phyloP scores from a whole-genome alignment of 2,888 invertebrate genomes.

The Cephonodes hylas region DNA sequence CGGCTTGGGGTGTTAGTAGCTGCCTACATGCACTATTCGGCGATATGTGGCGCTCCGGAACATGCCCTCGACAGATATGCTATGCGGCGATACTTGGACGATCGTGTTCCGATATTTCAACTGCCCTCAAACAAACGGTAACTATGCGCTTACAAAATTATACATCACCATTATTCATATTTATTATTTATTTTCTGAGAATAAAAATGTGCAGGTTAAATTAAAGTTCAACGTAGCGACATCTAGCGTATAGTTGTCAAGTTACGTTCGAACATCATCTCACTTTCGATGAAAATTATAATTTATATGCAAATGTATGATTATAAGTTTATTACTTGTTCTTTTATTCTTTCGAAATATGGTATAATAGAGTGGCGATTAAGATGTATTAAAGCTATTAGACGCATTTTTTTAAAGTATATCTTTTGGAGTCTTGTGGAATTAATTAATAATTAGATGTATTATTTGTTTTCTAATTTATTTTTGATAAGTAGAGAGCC shows the following conservation, averaged over 20 bases:
- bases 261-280: neutral
- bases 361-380: too few relatives aligned
- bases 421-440: too few relatives aligned
- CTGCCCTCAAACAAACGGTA: constrained; percentile 75
- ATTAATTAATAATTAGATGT: too few relatives aligned
- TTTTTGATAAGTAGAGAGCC: too few relatives aligned
- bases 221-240: neutral
- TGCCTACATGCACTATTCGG: constrained; percentile 96
- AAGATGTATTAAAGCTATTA: too few relatives aligned
- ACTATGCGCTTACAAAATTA: constrained; percentile 1
- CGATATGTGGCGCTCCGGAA: constrained; percentile 91
- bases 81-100: constrained; percentile 94
- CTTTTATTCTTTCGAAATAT: neutral
- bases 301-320: neutral
- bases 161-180: neutral
- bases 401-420: too few relatives aligned
- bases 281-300: neutral
- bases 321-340: neutral
- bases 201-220: neutral
- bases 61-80: constrained; percentile 95
- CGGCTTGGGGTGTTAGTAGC: constrained; percentile 93
- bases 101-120: constrained; percentile 69
- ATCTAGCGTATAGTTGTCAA: neutral
- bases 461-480: too few relatives aligned
- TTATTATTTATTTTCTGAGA: neutral